phyloP scores from a whole-genome alignment of 2,113 vertebrate genomes.

The Monopterus albus region DNA sequence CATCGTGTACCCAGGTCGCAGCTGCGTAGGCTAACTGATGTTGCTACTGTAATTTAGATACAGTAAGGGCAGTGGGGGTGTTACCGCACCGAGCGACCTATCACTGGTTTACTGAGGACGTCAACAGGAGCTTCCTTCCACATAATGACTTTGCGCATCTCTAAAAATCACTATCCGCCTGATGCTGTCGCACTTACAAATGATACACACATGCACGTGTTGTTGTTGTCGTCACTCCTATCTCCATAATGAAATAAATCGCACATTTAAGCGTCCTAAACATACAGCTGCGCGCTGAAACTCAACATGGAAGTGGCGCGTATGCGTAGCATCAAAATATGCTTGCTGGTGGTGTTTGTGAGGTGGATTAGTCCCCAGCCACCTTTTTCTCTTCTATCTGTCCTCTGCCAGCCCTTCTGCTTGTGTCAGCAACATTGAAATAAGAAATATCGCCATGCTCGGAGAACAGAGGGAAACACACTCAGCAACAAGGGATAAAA shows the following conservation, averaged over 20 bases:
- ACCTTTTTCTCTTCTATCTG: slow-evolving; percentile 47
- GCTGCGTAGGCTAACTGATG: slow-evolving; percentile 72
- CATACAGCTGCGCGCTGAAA: slow-evolving; percentile 18
- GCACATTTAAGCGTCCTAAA: background rate
- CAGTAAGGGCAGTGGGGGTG: slow-evolving; percentile 67
- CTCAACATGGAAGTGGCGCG: slow-evolving; percentile 57
- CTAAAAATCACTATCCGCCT: slow-evolving; percentile 59
- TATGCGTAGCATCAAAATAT: slow-evolving; percentile 49
- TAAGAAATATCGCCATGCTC: slow-evolving; percentile 67
- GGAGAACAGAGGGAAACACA: slow-evolving; percentile 34
- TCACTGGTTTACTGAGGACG: slow-evolving; percentile 56
- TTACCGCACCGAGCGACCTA: slow-evolving; percentile 65
- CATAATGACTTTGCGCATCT: slow-evolving; percentile 75
- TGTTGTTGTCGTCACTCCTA: slow-evolving; percentile 71
- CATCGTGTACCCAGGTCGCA: slow-evolving; percentile 81
- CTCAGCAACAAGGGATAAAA: slow-evolving; percentile 77
- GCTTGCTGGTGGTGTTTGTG: slow-evolving; percentile 41
- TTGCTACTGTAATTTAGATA: slow-evolving; percentile 74
- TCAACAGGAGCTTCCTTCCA: slow-evolving; percentile 69
- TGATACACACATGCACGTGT: slow-evolving; percentile 74
- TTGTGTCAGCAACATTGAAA: slow-evolving; percentile 76
- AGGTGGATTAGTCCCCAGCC: slow-evolving; percentile 54
- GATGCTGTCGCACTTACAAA: slow-evolving; percentile 74
- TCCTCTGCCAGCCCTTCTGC: slow-evolving; percentile 71
- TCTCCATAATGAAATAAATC: slow-evolving; percentile 26